A percentile compares a stretch with the other conserved stretches of the same genome.
phyloP scores from a whole-genome alignment of 1,140 invertebrate genomes.

The Zaprionus davidi region DNA sequence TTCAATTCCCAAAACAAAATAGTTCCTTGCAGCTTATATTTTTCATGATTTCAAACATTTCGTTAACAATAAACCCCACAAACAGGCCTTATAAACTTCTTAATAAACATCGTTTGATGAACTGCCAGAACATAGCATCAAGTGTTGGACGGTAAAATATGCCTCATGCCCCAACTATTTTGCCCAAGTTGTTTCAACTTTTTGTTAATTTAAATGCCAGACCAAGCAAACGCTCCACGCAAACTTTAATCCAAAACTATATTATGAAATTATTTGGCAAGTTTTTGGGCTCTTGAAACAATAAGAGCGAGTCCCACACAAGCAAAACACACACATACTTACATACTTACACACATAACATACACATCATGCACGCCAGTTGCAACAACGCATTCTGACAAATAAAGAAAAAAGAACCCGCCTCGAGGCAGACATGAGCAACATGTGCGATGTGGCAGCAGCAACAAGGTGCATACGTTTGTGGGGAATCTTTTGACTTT shows the following conservation, averaged over 20 bases:
- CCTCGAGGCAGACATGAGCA: conserved; percentile 39
- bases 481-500: conserved; percentile 19
- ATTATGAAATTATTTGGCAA: conserved; percentile 46
- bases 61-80: not conserved
- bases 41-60: too few relatives aligned
- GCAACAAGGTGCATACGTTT: conserved; percentile 32
- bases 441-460: conserved; percentile 32
- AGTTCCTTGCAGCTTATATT: too few relatives aligned
- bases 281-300: conserved; percentile 45
- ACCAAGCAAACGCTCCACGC: not conserved
- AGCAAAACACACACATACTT: not conserved
- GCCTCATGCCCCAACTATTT: conserved; percentile 22
- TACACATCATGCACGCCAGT: conserved; percentile 37
- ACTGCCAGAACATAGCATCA: conserved; percentile 27
- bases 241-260: conserved; percentile 49
- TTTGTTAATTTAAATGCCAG: conserved; percentile 49
- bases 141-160: conserved; percentile 21
- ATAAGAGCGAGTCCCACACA: conserved; percentile 24
- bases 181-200: conserved; percentile 22
- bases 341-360: not conserved
- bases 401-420: conserved; percentile 13
- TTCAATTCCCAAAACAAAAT: too few relatives aligned
- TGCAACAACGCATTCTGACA: conserved; percentile 20
- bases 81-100: conserved; percentile 10
- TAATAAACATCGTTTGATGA: conserved; percentile 20